Percentiles rank a stretch among this genome's conserved stretches.
phyloP scores from a whole-genome alignment of 2,888 invertebrate species.

The Ophonus ardosiacus region DNA sequence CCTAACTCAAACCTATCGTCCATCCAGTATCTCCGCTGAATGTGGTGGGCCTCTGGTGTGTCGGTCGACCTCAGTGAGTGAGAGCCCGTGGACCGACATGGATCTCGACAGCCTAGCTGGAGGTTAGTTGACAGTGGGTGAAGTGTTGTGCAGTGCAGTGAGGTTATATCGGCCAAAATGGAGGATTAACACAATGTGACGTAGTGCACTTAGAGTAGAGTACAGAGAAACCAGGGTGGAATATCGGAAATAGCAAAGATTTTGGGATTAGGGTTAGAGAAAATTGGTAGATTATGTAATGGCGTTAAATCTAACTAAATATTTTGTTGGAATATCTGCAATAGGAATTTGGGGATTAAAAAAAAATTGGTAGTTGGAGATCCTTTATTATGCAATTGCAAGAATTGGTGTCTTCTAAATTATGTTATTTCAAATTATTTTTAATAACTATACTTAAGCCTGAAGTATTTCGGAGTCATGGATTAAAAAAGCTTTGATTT shows the following conservation, averaged over 20 bases:
- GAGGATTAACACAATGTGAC: background rate
- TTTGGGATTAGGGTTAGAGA: background rate
- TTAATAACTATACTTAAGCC: too few species aligned
- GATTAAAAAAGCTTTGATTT: too few species aligned
- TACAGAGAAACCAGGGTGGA: background rate
- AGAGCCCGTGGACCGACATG: conserved; percentile 56
- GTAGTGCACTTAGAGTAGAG: conserved; percentile 10
- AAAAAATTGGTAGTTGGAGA: too few species aligned
- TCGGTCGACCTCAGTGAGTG: conserved; percentile 44
- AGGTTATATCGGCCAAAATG: conserved; percentile 8
- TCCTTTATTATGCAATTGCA: too few species aligned
- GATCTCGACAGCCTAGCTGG: conserved; percentile 60
- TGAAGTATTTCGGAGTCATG: too few species aligned
- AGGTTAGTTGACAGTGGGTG: conserved; percentile 44
- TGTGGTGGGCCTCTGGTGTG: conserved; percentile 2
- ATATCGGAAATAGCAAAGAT: background rate
- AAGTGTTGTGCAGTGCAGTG: background rate
- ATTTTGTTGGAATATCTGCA: too few species aligned
- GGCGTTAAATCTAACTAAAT: too few species aligned
- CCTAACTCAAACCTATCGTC: background rate
- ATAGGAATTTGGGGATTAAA: too few species aligned
- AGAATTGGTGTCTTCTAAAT: too few species aligned
- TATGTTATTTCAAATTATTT: too few species aligned
- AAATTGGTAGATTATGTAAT: too few species aligned
- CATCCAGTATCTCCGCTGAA: background rate